Evolutionary conservation across 1,140 invertebrate species (phyloP), one percentile per base, ranked within the genome.

Genomic region (Drosophila aff.): DNA sequence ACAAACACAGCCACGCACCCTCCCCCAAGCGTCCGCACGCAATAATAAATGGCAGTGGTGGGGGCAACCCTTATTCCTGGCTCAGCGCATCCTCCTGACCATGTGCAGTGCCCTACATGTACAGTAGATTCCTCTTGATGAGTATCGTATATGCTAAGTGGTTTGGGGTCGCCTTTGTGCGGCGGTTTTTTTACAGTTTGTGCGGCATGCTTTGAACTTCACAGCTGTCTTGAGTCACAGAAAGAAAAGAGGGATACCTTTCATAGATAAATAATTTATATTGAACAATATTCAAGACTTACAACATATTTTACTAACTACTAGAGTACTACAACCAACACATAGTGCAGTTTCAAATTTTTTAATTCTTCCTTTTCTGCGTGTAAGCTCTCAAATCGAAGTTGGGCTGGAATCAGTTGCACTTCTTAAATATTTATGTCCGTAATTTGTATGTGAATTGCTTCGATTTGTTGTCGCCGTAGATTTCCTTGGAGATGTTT

Each of bases 401-500:
- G 18, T 16, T 9, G 5, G 8, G 21, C 18, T 58, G 63, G 40
- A 65, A 65, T 21, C 28, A 65, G 63, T 65, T 68, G 74, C 61
- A 79, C 73, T 63, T 66, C 46, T 86, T 41, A 87, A 86, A 86
- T 82, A 86, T 86, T 86, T 65, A 86, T 86, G 55, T 33, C 28
- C 28, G 76, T 79, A 86, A 82, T 87, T 86, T 86, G 83, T 69
- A 75, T 76, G 81, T 69, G 64, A 62, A 84, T 83, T 78, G 72
- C 64, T 82, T 82, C 83, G 76, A 86, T 87, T 82, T 82, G 65
- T 68, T 50, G 58, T 74, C 59, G 75, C 57, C 71, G 43, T 81
- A 44, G 44, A 71, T 52, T 55, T 68, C 63, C 62, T 68, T 53
- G 13, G 75, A 82, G 67, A 66, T 23, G 10, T 43, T 60, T 62